phyloP scores from a whole-genome alignment of 2,797 vertebrate genomes.

The Rhadinocentrus ornatus region DNA sequence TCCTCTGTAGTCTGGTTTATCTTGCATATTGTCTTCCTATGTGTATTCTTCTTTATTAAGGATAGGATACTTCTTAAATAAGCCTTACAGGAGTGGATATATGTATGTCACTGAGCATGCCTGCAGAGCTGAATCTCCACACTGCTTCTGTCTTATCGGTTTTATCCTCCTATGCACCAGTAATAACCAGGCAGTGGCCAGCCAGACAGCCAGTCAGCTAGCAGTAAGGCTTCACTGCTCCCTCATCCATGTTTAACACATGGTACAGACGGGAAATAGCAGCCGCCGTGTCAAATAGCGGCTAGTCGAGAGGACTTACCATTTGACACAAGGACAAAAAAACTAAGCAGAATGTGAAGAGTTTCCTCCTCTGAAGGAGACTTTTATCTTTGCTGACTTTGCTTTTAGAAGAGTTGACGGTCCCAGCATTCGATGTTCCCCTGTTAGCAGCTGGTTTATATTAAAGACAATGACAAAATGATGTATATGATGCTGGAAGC shows the following conservation, averaged over 20 bases:
- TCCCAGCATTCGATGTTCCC: constrained; percentile 33
- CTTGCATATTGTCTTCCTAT: constrained; percentile 23
- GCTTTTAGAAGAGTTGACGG: constrained; percentile 41
- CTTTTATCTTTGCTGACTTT: constrained; percentile 57
- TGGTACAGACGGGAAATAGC: constrained; percentile 78
- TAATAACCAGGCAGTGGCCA: constrained; percentile 59
- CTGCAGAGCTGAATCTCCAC: constrained; percentile 62
- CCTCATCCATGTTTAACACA: constrained; percentile 80
- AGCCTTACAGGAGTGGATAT: constrained; percentile 30
- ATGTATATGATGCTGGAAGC: constrained; percentile 30
- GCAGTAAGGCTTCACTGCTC: constrained; percentile 68
- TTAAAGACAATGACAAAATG: constrained; percentile 32
- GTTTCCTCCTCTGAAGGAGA: constrained; percentile 43
- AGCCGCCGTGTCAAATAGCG: constrained; percentile 68
- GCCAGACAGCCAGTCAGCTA: constrained; percentile 64
- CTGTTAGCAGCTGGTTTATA: constrained; percentile 34
- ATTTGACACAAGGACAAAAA: constrained; percentile 55
- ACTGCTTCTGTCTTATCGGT: constrained; percentile 61
- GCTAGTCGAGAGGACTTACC: constrained; percentile 42
- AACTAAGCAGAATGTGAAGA: constrained; percentile 50
- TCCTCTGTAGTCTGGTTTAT: constrained; percentile 42
- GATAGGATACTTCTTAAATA: constrained; percentile 49
- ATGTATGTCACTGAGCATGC: constrained; percentile 46
- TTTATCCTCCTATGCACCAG: constrained; percentile 73
- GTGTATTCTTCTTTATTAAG: constrained; percentile 14